Percentiles rank a stretch among this genome's conserved stretches.
These are phyloP conservation scores for Erannis defoliaria DNA, from an alignment of 2,888 invertebrate species.

Conservation along the genomic window DNA sequence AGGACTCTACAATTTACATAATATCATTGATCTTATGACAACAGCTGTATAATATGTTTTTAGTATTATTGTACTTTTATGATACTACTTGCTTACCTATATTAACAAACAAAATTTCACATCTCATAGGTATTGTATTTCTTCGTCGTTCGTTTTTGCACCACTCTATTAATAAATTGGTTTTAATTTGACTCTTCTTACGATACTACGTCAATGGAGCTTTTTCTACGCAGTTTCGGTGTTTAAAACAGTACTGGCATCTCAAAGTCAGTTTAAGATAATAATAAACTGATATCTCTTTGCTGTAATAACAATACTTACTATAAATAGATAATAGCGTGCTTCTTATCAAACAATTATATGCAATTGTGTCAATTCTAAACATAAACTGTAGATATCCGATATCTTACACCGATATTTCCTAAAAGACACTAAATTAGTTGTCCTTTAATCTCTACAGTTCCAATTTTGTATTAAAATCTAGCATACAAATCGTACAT, in stretches of 20 bases:
- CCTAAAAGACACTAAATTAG: slow-evolving; percentile 41
- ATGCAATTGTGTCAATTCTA: slow-evolving; percentile 33
- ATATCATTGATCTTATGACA: slow-evolving; percentile 35
- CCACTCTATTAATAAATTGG: no score
- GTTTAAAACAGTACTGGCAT: no score
- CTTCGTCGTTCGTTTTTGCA: no score
- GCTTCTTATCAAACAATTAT: slow-evolving; percentile 30
- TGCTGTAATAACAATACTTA: neutral
- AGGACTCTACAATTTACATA: slow-evolving; percentile 24
- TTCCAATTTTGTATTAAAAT: slow-evolving; percentile 47
- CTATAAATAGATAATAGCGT: neutral
- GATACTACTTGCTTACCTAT: no score
- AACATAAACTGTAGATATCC: slow-evolving; percentile 33
- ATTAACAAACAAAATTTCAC: no score
- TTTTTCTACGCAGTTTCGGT: no score
- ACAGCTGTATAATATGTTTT: neutral
- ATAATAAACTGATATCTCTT: no score
- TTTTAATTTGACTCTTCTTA: no score
- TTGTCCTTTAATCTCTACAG: slow-evolving; percentile 40
- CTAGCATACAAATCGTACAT: slow-evolving; percentile 57
- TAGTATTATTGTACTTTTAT: no score
- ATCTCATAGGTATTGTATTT: no score
- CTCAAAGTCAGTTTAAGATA: no score
- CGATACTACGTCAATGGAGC: no score
- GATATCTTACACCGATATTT: slow-evolving; percentile 39